Percentiles rank a stretch among this genome's conserved stretches.
Evolutionary conservation across 2,888 invertebrate species (phyloP).

Genomic region (Tachina fera): DNA sequence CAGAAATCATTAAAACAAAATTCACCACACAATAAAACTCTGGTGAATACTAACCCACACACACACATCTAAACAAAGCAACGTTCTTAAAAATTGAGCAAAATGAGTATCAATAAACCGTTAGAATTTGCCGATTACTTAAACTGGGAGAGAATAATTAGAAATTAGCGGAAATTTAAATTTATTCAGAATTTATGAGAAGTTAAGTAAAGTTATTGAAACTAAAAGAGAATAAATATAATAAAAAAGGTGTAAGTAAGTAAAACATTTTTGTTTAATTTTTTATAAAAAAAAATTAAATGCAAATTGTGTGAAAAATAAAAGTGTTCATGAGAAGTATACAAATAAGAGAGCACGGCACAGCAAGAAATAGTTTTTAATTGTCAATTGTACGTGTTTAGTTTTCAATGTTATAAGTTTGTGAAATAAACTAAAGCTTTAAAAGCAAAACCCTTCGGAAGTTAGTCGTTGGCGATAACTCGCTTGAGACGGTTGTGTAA

Average conservation of each 20-base stretch:
- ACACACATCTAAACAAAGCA: neutral
- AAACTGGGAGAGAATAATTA: neutral
- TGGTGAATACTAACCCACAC: slow-evolving; percentile 31
- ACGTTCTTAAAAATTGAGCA: slow-evolving; percentile 28
- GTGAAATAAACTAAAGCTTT: slow-evolving; percentile 75
- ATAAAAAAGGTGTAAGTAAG: slow-evolving; percentile 12
- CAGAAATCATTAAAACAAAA: slow-evolving; percentile 6
- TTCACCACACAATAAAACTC: slow-evolving; percentile 36
- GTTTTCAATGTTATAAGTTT: slow-evolving; percentile 23
- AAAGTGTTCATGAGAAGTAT: slow-evolving; percentile 29
- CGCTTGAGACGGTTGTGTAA: slow-evolving; percentile 79
- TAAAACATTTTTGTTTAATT: neutral
- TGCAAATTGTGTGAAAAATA: slow-evolving; percentile 12
- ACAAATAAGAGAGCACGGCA: neutral
- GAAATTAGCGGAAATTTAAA: slow-evolving; percentile 48
- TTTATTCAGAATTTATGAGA: slow-evolving; percentile 20
- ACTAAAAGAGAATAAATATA: slow-evolving; percentile 18
- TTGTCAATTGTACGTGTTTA: slow-evolving; percentile 27
- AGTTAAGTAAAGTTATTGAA: neutral
- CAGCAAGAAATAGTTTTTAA: slow-evolving; percentile 11
- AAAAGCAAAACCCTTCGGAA: slow-evolving; percentile 79
- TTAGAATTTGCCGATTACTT: slow-evolving; percentile 16
- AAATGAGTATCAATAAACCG: slow-evolving; percentile 57
- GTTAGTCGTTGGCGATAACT: slow-evolving; percentile 81
- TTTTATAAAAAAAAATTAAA: neutral